These are phyloP conservation scores for Clupea harengus DNA, from an alignment of 2,113 vertebrate genomes.

Conservation along the genomic window DNA sequence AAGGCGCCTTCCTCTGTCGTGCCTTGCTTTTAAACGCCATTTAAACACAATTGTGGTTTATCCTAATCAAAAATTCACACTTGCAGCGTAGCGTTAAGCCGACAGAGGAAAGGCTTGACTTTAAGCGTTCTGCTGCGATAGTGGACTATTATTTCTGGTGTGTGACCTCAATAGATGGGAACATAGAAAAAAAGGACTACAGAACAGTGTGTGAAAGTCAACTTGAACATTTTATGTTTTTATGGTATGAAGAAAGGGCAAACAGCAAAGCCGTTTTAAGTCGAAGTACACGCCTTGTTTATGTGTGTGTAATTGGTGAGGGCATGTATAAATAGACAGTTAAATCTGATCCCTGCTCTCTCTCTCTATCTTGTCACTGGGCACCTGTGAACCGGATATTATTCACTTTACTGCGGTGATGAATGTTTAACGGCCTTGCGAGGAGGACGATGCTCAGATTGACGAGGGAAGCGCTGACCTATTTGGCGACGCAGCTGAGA, in stretches of 20 bases:
- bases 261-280: neutral
- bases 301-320: neutral
- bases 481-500: neutral
- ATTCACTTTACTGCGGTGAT: constrained; percentile 39
- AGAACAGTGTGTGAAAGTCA: neutral
- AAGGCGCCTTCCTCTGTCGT: constrained; percentile 42
- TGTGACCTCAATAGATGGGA: neutral
- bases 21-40: constrained; percentile 46
- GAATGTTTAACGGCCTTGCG: constrained; percentile 38
- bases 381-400: constrained; percentile 61
- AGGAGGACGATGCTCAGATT: neutral
- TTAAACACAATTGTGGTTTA: constrained; percentile 19
- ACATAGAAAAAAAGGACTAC: neutral
- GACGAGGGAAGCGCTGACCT: neutral
- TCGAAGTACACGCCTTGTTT: neutral
- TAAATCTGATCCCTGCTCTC: neutral
- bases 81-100: neutral
- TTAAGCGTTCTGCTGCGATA: neutral
- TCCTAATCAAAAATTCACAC: constrained; percentile 18
- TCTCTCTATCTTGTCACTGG: constrained; percentile 45
- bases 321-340: neutral
- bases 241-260: neutral
- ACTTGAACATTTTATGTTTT: neutral
- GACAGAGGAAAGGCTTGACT: neutral
- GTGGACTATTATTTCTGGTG: neutral